These are phyloP conservation scores for Acipenser oxyrinchus DNA, from an alignment of 2,797 vertebrate species.

Conservation along the genomic window DNA sequence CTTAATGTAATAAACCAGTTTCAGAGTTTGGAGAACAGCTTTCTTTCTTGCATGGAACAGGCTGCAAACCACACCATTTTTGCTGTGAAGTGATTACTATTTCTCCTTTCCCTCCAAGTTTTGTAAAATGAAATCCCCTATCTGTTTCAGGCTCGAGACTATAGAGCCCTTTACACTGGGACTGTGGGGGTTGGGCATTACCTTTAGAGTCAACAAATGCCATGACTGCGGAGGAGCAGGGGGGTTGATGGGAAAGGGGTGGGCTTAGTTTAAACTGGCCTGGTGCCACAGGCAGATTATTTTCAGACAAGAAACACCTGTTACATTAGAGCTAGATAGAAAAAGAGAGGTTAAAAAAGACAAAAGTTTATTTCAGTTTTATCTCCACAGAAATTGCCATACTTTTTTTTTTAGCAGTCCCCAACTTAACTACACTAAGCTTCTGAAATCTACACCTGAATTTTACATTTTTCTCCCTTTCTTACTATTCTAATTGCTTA, in stretches of 20 bases:
- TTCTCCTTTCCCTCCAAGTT: constrained; percentile 49
- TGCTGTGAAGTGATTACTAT: neutral
- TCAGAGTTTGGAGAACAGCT: neutral
- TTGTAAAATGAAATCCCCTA: constrained; percentile 66
- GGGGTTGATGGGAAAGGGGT: constrained; percentile 43
- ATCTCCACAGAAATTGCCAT: neutral
- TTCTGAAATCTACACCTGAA: constrained; percentile 1
- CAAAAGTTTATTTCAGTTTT: neutral
- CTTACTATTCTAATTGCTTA: no score
- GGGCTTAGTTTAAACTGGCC: constrained; percentile 51
- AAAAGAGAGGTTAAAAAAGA: constrained; percentile 15
- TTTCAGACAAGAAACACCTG: constrained; percentile 61
- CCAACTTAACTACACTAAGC: constrained; percentile 27
- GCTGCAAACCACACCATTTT: neutral
- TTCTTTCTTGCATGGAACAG: neutral
- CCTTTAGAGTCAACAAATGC: constrained; percentile 63
- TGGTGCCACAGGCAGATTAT: constrained; percentile 53
- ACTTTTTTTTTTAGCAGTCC: constrained; percentile 6
- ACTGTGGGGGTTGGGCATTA: constrained; percentile 11
- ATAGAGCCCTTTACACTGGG: constrained; percentile 32
- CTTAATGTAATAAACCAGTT: neutral
- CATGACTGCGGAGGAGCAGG: constrained; percentile 40
- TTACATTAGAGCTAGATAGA: constrained; percentile 33
- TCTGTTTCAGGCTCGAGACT: constrained; percentile 57
- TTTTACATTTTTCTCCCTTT: constrained; percentile 8